Base-by-base conservation (phyloP, 2,888 invertebrate species). In the Spodoptera littoralis region DNA sequence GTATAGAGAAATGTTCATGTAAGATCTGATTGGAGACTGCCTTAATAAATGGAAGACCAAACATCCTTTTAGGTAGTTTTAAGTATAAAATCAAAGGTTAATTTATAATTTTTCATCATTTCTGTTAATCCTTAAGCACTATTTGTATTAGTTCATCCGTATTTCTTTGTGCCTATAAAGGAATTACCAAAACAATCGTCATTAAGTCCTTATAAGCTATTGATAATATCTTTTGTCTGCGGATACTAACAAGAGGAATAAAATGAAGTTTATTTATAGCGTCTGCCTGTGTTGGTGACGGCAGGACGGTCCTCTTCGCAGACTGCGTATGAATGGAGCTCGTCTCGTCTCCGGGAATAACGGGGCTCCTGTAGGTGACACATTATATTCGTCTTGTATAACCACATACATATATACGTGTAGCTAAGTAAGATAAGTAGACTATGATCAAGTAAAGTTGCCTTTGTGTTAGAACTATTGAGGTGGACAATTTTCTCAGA, bases 191-290 rank as follows among this genome's bases (percentile, higher is more conserved):
- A 42, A 4, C 42, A 52, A 42, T 27, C 11, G 13, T 18, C 55
- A 56, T 62, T 42, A 61, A 67, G 60, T 68, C 11, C 42, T 52
- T 41, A 43, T 60, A 42, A 50, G 56, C 43, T 68, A 60, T 75
- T 57, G 53, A 58, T 46, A 65, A 63, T 56, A 61, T 59, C 53
- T 64, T 73, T 76, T 73, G 78, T 69, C 42, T 47, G 68, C 63
- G 53, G 65, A 69, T 64, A 63, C 55, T 41, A 45, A 60, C 52
- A 79, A 77, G 58, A 70, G 57, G 65, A 80, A 75, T 65, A 75
- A 80, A 68, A 69, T 69, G 41, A 72, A 41, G 48, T 68, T 66
- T 79, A 80, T 79, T 80, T 80, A 79, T 77, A 75, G 64, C 60
- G 46, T 74, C 64, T 72, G 78, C 54, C 60, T 67, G 66, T 36